These are phyloP conservation scores for Rhynchopsitta pachyrhyncha DNA, from an alignment of 2,113 vertebrate species.

Conservation along the genomic window DNA sequence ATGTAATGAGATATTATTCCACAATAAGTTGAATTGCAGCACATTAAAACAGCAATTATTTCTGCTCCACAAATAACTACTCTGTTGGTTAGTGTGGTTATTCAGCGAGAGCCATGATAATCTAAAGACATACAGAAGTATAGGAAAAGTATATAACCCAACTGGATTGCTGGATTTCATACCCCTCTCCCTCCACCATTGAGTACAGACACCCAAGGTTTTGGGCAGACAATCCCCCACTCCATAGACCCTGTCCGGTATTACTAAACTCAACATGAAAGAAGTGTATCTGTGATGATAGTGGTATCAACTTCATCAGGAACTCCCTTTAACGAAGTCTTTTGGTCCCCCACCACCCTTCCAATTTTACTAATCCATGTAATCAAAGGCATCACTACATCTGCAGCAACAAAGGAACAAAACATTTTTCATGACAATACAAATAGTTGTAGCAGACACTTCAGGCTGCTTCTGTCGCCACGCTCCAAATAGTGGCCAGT, in stretches of 20 bases:
- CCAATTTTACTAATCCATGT: not conserved
- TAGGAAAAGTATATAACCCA: not conserved
- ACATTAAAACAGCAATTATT: not conserved
- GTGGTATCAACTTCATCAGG: not conserved
- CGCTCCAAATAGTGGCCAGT: not conserved
- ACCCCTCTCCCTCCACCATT: not conserved
- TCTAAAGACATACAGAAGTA: not conserved
- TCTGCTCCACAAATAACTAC: not conserved
- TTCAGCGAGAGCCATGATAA: not conserved
- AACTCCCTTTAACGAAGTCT: not conserved
- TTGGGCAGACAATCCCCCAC: not conserved
- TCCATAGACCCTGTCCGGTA: rapidly evolving
- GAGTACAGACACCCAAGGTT: not conserved
- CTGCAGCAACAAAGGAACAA: not conserved
- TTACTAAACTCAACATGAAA: rapidly evolving
- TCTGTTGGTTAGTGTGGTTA: not conserved
- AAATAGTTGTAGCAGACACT: not conserved
- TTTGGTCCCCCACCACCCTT: not conserved
- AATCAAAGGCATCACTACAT: not conserved
- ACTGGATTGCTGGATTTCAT: not conserved
- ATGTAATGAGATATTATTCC: not conserved
- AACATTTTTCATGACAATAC: not conserved
- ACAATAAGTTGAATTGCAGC: not conserved
- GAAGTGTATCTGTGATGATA: not conserved
- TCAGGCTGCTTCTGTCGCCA: not conserved